Evolutionary conservation across 2,113 vertebrate genomes (phyloP).

Genomic region (Lota lota): DNA sequence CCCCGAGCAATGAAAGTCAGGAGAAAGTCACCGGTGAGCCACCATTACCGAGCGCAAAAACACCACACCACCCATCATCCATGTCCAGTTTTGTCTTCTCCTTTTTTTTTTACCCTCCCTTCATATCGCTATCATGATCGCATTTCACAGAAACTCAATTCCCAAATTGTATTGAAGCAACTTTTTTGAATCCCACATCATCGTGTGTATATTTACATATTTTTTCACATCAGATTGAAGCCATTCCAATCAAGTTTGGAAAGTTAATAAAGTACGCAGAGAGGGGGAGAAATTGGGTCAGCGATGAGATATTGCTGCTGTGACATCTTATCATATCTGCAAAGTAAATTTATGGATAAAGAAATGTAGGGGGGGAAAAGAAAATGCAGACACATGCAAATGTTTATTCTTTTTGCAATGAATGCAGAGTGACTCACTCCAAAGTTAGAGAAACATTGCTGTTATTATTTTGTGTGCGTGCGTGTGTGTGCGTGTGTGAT

Average conservation of each 20-base stretch:
- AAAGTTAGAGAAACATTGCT: constrained; percentile 14
- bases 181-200: constrained; percentile 36
- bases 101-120: constrained; percentile 49
- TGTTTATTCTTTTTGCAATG: constrained; percentile 36
- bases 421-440: constrained; percentile 9
- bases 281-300: constrained; percentile 55
- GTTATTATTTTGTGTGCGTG: neutral
- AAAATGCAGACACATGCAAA: no score
- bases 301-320: constrained; percentile 31
- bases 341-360: constrained; percentile 49
- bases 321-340: constrained; percentile 41
- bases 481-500: no score
- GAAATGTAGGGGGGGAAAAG: constrained; percentile 22
- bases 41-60: constrained; percentile 38
- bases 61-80: neutral
- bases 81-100: constrained; percentile 57
- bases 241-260: constrained; percentile 46
- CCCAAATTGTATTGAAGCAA: constrained; percentile 53
- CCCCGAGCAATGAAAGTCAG: constrained; percentile 73
- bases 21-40: constrained; percentile 69
- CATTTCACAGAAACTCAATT: constrained; percentile 58
- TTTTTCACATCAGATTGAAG: constrained; percentile 37
- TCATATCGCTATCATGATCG: constrained; percentile 41
- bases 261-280: constrained; percentile 40
- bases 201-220: constrained; percentile 20